These are phyloP conservation scores for Cossypha caffra DNA, from an alignment of 2,797 vertebrate genomes.

Conservation along the genomic window DNA sequence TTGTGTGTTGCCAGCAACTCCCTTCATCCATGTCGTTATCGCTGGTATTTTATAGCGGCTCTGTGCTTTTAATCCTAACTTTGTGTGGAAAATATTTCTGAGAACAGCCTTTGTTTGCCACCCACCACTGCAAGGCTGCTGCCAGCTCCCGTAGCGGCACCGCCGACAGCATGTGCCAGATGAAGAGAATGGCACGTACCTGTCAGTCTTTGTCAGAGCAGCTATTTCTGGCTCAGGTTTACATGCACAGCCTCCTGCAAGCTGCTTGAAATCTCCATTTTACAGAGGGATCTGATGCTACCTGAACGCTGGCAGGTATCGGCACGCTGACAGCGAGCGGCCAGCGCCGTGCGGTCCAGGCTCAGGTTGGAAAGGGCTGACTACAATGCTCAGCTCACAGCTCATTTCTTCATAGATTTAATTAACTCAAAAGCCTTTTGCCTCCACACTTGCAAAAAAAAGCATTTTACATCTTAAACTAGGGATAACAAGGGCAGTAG, in stretches of 20 bases:
- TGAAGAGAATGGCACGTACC: constrained; percentile 6
- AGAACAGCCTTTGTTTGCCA: constrained; percentile 19
- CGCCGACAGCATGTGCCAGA: not conserved
- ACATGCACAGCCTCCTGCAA: not conserved
- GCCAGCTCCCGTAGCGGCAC: constrained; percentile 4
- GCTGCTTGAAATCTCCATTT: constrained; percentile 25
- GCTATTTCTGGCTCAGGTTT: constrained; percentile 20
- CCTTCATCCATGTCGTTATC: not conserved
- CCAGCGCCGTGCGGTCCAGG: not conserved
- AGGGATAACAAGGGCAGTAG: constrained; percentile 29
- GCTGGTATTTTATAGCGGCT: not conserved
- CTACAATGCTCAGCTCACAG: constrained; percentile 7
- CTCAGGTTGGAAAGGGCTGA: constrained; percentile 1
- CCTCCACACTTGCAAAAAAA: constrained; percentile 25
- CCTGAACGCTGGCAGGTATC: constrained; percentile 14
- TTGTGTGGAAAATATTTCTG: constrained; percentile 8
- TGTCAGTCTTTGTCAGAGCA: not conserved
- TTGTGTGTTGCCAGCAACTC: not conserved
- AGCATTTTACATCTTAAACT: constrained; percentile 40
- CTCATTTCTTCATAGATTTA: constrained; percentile 48
- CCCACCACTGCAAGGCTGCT: not conserved
- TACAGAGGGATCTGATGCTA: not conserved
- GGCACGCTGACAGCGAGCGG: not conserved
- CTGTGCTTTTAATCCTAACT: not conserved
- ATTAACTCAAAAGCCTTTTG: constrained; percentile 58